These are phyloP conservation scores for Lepidothrix coronata DNA, from an alignment of 2,113 vertebrate genomes.

Conservation along the genomic window DNA sequence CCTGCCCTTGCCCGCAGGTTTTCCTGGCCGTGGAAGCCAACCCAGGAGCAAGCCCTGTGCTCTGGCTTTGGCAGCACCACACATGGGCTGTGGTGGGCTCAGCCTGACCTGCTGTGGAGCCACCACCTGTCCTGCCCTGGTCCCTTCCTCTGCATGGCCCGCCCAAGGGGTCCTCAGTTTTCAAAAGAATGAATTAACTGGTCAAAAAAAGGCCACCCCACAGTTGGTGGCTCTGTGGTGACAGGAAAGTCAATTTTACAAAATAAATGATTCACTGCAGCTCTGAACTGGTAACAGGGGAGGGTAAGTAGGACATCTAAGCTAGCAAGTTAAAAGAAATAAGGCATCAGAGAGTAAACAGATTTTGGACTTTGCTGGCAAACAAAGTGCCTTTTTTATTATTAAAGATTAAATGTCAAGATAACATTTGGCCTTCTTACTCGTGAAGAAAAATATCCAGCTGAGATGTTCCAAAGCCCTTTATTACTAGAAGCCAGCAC, in stretches of 20 bases:
- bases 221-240: background rate
- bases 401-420: conserved; percentile 73
- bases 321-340: conserved; percentile 48
- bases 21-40: background rate
- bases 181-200: fast-evolving
- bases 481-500: conserved; percentile 46
- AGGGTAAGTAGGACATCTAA: conserved; percentile 27
- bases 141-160: fast-evolving
- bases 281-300: background rate
- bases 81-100: fast-evolving
- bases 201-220: background rate
- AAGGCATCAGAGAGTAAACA: conserved; percentile 49
- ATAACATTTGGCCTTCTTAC: conserved; percentile 71
- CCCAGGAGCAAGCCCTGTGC: background rate
- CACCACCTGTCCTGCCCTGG: background rate
- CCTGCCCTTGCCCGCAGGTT: fast-evolving
- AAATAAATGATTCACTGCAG: background rate
- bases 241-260: background rate
- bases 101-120: background rate
- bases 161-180: background rate
- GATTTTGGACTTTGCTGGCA: conserved; percentile 46
- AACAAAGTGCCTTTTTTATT: conserved; percentile 66
- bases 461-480: conserved; percentile 63
- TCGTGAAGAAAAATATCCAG: conserved; percentile 65
- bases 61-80: background rate